Percentiles rank a stretch among this genome's conserved stretches.
phyloP scores from a whole-genome alignment of 2,888 invertebrate genomes.

The Temnothorax rugatulus region DNA sequence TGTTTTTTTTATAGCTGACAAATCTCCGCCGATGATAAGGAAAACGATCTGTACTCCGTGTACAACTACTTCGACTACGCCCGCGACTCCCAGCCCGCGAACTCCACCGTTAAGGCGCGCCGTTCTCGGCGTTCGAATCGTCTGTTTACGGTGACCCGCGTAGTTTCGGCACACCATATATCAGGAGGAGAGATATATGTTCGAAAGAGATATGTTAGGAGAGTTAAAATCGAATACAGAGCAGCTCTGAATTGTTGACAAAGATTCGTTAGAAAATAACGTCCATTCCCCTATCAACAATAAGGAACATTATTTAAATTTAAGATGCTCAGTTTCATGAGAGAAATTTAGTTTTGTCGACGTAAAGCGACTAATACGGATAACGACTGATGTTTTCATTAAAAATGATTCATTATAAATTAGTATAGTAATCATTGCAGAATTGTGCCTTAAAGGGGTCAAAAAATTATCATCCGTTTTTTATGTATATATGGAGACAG shows the following conservation, averaged over 20 bases:
- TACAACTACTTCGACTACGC: slow-evolving; percentile 71
- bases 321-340: slow-evolving; percentile 1
- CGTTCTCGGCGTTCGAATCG: slow-evolving; percentile 81
- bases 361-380: background rate
- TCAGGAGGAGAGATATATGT: slow-evolving; percentile 63
- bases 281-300: background rate
- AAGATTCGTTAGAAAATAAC: slow-evolving; percentile 21
- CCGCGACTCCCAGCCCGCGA: slow-evolving; percentile 76
- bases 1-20: slow-evolving; percentile 78
- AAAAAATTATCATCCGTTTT: background rate
- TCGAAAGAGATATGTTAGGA: background rate
- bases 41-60: slow-evolving; percentile 72
- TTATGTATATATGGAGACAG: background rate
- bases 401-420: slow-evolving; percentile 3
- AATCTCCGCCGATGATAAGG: slow-evolving; percentile 82
- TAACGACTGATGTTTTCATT: background rate
- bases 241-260: slow-evolving; percentile 8
- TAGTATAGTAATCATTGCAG: background rate
- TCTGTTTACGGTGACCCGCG: slow-evolving; percentile 82
- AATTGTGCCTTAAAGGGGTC: slow-evolving; percentile 29
- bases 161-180: slow-evolving; percentile 77
- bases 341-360: background rate
- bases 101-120: slow-evolving; percentile 80
- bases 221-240: background rate
- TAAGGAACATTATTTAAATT: slow-evolving; percentile 20